A percentile compares a stretch with the other conserved stretches of the same genome.
These are phyloP conservation scores for Ranitomeya imitator DNA, from an alignment of 2,113 vertebrate species.

Conservation along the genomic window DNA sequence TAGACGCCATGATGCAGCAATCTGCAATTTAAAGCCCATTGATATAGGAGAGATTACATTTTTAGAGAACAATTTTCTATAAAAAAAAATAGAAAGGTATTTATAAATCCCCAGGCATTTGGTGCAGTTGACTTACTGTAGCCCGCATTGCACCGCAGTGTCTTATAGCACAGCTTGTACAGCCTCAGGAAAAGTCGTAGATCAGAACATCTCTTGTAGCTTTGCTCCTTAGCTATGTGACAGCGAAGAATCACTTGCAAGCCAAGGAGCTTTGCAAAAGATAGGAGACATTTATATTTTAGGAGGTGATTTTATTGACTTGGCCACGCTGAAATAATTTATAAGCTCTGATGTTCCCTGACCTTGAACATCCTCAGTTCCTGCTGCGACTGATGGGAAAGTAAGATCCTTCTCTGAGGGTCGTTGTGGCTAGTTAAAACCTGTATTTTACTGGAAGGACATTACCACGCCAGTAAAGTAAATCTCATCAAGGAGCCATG, in stretches of 20 bases:
- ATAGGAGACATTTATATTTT: constrained; percentile 52
- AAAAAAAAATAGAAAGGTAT: not conserved
- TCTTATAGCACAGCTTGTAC: constrained; percentile 37
- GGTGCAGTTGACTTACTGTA: not conserved
- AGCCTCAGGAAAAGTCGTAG: constrained; percentile 33
- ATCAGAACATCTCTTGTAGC: constrained; percentile 11
- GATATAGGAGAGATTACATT: not conserved
- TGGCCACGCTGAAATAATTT: constrained; percentile 50
- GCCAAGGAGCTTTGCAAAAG: not conserved
- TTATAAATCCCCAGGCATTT: not conserved
- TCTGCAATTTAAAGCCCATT: not conserved
- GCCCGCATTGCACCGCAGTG: constrained; percentile 17
- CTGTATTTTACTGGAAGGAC: constrained; percentile 34
- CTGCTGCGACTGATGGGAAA: constrained; percentile 27
- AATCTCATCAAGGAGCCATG: constrained; percentile 26
- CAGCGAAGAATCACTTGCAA: constrained; percentile 21
- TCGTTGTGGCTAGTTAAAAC: not conserved
- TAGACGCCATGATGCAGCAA: too few relatives aligned
- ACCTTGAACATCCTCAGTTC: constrained; percentile 47
- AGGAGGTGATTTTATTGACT: constrained; percentile 52
- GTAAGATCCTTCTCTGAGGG: not conserved
- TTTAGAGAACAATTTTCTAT: not conserved
- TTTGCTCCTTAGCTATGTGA: constrained; percentile 27
- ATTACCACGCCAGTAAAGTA: constrained; percentile 26
- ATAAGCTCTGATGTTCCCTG: constrained; percentile 41